phyloP scores from a whole-genome alignment of 2,113 vertebrate genomes.

The Sinosuthora webbiana region DNA sequence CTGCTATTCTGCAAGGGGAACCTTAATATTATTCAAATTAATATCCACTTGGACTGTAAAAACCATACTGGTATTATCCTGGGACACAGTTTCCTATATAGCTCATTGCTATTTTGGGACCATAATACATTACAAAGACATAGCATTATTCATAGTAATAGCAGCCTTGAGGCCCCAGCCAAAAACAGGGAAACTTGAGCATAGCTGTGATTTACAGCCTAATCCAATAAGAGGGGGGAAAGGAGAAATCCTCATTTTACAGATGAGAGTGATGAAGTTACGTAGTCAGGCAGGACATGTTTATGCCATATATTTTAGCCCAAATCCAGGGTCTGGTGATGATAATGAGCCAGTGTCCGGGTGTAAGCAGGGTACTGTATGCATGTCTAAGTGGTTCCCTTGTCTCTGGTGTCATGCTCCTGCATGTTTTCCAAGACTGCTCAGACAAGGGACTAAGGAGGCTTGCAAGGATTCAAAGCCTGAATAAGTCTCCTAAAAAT shows the following conservation, averaged over 20 bases:
- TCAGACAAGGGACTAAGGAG: not conserved
- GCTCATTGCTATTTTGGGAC: not conserved
- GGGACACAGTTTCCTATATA: not conserved
- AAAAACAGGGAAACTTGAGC: not conserved
- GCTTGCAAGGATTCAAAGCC: not conserved
- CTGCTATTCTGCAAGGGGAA: not conserved
- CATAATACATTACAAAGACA: not conserved
- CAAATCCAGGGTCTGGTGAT: not conserved
- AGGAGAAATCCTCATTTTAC: not conserved
- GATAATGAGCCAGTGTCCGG: rapidly evolving
- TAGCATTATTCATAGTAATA: slow-evolving; percentile 12
- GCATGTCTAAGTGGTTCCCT: not conserved
- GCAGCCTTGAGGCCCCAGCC: not conserved
- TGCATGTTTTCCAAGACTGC: not conserved
- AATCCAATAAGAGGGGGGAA: not conserved
- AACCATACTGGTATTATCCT: not conserved
- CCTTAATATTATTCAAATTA: not conserved
- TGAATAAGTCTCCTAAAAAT: not conserved
- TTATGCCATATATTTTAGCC: not conserved
- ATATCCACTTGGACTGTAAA: not conserved
- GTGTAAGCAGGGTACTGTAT: not conserved
- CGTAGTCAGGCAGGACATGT: not conserved
- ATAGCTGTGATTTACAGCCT: not conserved
- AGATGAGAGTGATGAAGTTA: not conserved
- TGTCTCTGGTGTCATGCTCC: not conserved